These are phyloP conservation scores for Baccha elongata DNA, from an alignment of 2,888 invertebrate species.

Conservation along the genomic window DNA sequence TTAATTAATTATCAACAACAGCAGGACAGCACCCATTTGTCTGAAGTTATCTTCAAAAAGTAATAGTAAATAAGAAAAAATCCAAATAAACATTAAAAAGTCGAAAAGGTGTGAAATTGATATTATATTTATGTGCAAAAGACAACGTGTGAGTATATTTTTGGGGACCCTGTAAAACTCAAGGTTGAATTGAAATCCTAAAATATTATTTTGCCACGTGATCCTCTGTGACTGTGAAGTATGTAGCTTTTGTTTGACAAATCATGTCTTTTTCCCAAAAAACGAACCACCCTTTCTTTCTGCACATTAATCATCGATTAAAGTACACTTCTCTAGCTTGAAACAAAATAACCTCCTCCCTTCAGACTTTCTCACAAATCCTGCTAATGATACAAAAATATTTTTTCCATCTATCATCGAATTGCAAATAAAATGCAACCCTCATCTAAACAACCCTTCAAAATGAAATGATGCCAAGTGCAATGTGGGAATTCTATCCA, in stretches of 20 bases:
- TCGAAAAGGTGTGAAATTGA: too few species aligned
- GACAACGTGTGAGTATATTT: too few species aligned
- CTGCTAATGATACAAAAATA: conserved; percentile 55
- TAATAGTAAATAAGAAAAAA: too few species aligned
- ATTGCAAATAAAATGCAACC: conserved; percentile 45
- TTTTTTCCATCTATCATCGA: conserved; percentile 18
- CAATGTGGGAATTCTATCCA: conserved; percentile 38
- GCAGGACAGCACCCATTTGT: too few species aligned
- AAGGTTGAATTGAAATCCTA: too few species aligned
- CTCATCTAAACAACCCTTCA: conserved; percentile 9
- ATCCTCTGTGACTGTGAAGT: not conserved
- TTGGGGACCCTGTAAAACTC: too few species aligned
- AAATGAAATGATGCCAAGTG: conserved; percentile 25
- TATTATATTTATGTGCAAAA: too few species aligned
- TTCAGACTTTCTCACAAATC: conserved; percentile 5
- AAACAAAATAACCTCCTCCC: conserved; percentile 39
- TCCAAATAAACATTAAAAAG: too few species aligned
- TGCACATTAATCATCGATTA: conserved; percentile 33
- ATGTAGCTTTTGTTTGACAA: not conserved
- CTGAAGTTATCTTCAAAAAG: too few species aligned
- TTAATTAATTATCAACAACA: too few species aligned
- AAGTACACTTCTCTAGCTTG: conserved; percentile 47
- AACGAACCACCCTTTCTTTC: not conserved
- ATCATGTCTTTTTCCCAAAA: not conserved
- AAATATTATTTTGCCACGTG: not conserved